Evolutionary conservation across 2,113 vertebrate genomes (phyloP), one percentile per base, ranked within the genome.

Genomic region (Barnardius zonarius): DNA sequence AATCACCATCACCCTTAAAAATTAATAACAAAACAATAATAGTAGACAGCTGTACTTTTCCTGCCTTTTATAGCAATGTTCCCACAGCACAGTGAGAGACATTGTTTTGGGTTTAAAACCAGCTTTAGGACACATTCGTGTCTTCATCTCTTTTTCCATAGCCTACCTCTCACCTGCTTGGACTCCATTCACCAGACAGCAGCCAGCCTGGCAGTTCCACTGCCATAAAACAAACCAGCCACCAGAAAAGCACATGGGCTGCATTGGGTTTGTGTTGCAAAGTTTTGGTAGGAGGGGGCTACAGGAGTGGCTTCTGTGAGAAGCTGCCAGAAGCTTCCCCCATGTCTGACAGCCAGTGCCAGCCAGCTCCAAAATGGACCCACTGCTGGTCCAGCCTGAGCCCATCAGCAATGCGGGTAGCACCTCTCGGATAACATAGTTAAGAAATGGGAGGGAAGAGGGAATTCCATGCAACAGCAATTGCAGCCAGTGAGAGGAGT

Each of bases 1-100:
- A 92, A 95, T 88, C 55, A 86, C 44, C 68, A 83, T 68, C 8
- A 1, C 80, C 81, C 85, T 72, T 81, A 68, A 90, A 92, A 93
- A 74, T 70, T 90, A 96, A 49, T 31, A 92, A 81, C 76, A 93
- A 95, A 93, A 83, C 77, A 83, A 31, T 92, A 92, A 81, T 16
- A 75, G 43, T n/a, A 93, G 92, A 48, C 88, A 93, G 64, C 62
- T 94, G 73, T 90, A 48, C 51, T 81, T 86, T 88, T 70, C 73
- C 81, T 81, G 93, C 85, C 90, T 88, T 96, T 90, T 92, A 86
- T 61, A 96, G 88, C 80, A 90, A 72, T 1, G 0, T 88, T 93
- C 88, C 51, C 76, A 77, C 55, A 93, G 64, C 79, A 55, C 31
- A 91, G 79, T 20, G 28, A 84, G 37, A 46, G 61, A 75, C 54